phyloP scores from a whole-genome alignment of 2,113 vertebrate species.

The Mesoclemmys tuberculata region DNA sequence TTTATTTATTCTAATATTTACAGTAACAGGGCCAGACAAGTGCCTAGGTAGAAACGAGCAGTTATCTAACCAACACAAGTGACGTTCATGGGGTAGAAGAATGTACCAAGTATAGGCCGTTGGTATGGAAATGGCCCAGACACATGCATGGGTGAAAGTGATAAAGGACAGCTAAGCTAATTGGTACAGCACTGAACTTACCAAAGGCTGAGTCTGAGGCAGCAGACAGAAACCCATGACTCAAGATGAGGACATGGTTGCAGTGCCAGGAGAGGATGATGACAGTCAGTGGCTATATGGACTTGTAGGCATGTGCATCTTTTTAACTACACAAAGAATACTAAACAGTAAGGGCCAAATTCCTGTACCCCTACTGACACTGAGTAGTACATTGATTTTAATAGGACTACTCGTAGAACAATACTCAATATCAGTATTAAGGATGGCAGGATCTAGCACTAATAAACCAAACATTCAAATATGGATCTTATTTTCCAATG shows the following conservation, averaged over 20 bases:
- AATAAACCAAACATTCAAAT: accelerated
- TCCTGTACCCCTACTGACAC: no score
- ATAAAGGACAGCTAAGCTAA: background rate
- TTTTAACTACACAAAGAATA: background rate
- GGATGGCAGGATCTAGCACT: background rate
- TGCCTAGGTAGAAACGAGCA: background rate
- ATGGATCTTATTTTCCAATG: background rate
- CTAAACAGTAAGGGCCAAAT: accelerated
- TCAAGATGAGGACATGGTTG: accelerated
- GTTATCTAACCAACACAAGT: background rate
- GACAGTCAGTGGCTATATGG: background rate
- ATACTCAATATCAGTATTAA: accelerated
- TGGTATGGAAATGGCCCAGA: background rate
- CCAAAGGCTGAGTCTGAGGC: background rate
- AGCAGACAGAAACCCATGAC: background rate
- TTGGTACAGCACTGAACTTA: accelerated
- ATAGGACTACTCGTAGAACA: background rate
- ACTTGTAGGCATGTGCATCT: accelerated
- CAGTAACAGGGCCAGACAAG: background rate
- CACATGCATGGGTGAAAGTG: background rate
- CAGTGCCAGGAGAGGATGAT: background rate
- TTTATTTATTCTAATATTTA: no score
- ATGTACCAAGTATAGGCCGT: background rate
- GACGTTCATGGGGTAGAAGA: accelerated
- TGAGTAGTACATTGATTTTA: accelerated